These are phyloP conservation scores for Holacanthus passer DNA, from an alignment of 2,113 vertebrate species.

Conservation along the genomic window DNA sequence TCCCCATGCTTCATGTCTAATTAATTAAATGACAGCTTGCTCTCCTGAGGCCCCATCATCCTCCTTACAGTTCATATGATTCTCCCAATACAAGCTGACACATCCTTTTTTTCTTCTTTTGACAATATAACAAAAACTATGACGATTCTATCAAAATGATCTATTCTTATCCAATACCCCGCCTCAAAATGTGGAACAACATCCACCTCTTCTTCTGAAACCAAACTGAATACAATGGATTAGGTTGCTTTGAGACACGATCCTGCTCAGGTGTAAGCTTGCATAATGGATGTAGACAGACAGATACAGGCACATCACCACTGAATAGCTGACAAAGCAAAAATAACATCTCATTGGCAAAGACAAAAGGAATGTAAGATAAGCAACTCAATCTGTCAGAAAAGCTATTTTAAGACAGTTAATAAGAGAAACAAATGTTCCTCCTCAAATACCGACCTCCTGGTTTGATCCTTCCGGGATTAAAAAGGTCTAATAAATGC, in stretches of 20 bases:
- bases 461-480: constrained; percentile 37
- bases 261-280: background rate
- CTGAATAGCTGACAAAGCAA: background rate
- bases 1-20: constrained; percentile 35
- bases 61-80: constrained; percentile 35
- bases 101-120: constrained; percentile 8
- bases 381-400: background rate
- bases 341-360: background rate
- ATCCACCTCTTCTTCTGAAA: background rate
- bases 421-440: constrained; percentile 33
- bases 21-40: constrained; percentile 69
- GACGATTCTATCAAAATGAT: constrained; percentile 3
- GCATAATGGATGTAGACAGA: background rate
- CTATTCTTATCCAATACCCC: constrained; percentile 28
- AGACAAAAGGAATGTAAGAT: constrained; percentile 17
- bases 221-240: background rate
- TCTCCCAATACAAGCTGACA: constrained; percentile 36
- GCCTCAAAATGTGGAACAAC: constrained; percentile 1
- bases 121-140: constrained; percentile 18
- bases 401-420: constrained; percentile 44
- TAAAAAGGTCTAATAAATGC: constrained; percentile 53
- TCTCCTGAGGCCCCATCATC: constrained; percentile 59
- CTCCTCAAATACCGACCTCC: constrained; percentile 15
- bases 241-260: background rate
- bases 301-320: background rate